Evolutionary conservation across 1,140 invertebrate species (phyloP).

Genomic region (Araneus ventricosus): DNA sequence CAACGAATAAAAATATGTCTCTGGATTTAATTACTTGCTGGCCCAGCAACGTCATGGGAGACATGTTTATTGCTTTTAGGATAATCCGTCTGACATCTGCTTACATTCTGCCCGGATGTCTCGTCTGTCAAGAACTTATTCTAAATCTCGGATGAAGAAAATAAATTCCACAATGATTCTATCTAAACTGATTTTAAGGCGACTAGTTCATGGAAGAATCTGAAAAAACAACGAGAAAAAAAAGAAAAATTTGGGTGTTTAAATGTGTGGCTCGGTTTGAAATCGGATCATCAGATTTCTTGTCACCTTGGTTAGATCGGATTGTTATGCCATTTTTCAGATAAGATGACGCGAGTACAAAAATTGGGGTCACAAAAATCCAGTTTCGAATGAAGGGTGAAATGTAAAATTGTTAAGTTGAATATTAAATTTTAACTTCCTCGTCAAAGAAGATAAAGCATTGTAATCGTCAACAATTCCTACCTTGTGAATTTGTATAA

Average conservation of each 20-base stretch:
- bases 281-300: neutral
- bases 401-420: no score
- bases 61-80: conserved; percentile 51
- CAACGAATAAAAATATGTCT: conserved; percentile 55
- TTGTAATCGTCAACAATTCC: no score
- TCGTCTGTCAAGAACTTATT: conserved; percentile 19
- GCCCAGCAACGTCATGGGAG: neutral
- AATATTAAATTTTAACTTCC: no score
- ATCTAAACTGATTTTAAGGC: neutral
- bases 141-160: conserved; percentile 24
- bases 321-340: neutral
- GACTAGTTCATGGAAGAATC: neutral
- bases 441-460: no score
- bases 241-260: neutral
- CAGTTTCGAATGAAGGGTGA: no score
- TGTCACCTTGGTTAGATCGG: neutral
- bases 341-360: neutral
- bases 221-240: no score
- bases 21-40: conserved; percentile 53
- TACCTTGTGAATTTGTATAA: no score
- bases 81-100: conserved; percentile 42
- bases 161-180: conserved; percentile 28
- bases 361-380: neutral
- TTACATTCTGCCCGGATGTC: neutral
- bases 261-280: neutral